Base-by-base conservation (phyloP, 92 coral and sea anemone species). In the Montipora capitata region DNA sequence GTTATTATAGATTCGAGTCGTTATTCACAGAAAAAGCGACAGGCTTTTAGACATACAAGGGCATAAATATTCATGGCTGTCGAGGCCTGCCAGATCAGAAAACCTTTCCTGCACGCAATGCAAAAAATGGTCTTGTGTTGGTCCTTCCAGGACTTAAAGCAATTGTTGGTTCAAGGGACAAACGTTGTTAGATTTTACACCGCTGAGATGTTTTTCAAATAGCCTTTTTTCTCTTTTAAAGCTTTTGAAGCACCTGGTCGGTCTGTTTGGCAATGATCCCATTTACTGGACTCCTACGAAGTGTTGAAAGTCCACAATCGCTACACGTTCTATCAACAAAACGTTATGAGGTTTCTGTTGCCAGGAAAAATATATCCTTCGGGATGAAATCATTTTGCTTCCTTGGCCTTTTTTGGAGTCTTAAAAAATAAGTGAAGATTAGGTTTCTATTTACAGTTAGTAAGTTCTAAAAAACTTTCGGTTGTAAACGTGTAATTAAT, bases 91-190 rank as follows among this genome's bases (percentile, higher is more conserved):
- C 48, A 39, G 59, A 39, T 10, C 27, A 10, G 52, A 20, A 16
- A 56, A 14, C 68, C 48, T 56, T 16, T 41, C 44, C 39, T 43
- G 87, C 87, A 83, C 87, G 87, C 87, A 83, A 83, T 59, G 71
- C 12, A 1, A 72, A 83, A 83, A 41, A 49, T 10, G 54, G 20
- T 35, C 1, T 16, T 20, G n/a, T 15, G 65, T 51, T 54, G 14
- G 12, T 80, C 9, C 67, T 41, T 39, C 38, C 16, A 4, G 35
- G 15, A 14, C 40, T 74, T 27, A 16, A 49, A 45, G 9, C 16
- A n/a, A 0, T 3, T 9, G 1, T 0, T 49, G 39, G 67, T 81
- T 56, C 7, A 40, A 2, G 4, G 5, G 13, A 39, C 10, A 4
- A 52, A 11, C 41, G 39, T 51, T 3, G 10, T 49, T 20, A 14